Evolutionary conservation across 1,140 invertebrate genomes (phyloP).

Genomic region (Argopecten irradians): DNA sequence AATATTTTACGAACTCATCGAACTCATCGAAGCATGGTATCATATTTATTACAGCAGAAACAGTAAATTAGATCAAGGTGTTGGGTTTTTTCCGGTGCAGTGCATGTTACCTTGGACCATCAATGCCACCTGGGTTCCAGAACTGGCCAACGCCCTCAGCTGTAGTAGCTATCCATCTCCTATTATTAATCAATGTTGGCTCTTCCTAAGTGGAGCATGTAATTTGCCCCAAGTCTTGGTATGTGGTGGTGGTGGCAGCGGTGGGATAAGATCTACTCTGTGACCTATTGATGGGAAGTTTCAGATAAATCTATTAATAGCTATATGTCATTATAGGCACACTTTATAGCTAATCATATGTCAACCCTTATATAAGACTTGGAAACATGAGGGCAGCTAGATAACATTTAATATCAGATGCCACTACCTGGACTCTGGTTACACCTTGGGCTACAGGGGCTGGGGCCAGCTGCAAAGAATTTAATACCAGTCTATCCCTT

Average conservation of each 20-base stretch:
- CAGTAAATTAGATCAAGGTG: neutral
- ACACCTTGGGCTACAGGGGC: too few species aligned
- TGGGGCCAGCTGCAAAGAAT: too few species aligned
- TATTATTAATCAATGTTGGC: conserved; percentile 1
- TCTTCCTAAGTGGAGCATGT: conserved; percentile 7
- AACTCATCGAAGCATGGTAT: neutral
- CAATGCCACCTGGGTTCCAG: neutral
- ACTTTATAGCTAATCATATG: neutral
- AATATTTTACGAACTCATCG: conserved; percentile 5
- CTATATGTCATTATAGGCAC: neutral
- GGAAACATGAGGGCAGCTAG: neutral
- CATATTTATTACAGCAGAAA: neutral
- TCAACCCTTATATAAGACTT: neutral
- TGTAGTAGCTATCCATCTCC: neutral
- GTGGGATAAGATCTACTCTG: neutral
- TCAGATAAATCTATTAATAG: neutral
- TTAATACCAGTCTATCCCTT: too few species aligned
- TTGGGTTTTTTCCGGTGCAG: neutral
- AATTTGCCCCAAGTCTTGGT: neutral
- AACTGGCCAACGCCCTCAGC: neutral
- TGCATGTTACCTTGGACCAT: neutral
- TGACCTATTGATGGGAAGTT: neutral
- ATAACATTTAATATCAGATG: too few species aligned
- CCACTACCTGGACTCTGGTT: too few species aligned
- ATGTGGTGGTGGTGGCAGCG: too few species aligned